Evolutionary conservation across 2,888 invertebrate genomes (phyloP).

Genomic region (Orthosia cruda): DNA sequence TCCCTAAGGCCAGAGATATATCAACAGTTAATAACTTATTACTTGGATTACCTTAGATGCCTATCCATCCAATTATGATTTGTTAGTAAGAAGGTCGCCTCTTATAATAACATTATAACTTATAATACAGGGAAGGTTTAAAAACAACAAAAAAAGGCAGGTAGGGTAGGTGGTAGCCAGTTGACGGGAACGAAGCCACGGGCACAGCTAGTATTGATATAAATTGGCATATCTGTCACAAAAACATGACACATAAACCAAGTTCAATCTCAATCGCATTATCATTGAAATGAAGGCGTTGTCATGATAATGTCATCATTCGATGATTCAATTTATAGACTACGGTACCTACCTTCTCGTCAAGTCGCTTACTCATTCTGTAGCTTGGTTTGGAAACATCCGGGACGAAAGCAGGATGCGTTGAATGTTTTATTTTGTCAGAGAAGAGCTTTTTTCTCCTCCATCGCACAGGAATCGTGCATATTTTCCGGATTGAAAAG

Average conservation of each 20-base stretch:
- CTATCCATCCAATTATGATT: constrained; percentile 21
- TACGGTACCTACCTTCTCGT: constrained; percentile 49
- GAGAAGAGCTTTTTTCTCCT: too few relatives aligned
- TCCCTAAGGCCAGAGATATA: too few relatives aligned
- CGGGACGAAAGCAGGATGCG: neutral
- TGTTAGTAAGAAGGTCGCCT: neutral
- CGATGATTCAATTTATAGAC: constrained; percentile 24
- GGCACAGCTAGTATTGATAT: neutral
- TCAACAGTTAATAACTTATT: constrained; percentile 18
- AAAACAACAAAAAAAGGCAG: too few relatives aligned
- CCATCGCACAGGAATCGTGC: too few relatives aligned
- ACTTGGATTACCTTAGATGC: constrained; percentile 14
- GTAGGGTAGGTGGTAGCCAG: too few relatives aligned
- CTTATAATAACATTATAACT: neutral
- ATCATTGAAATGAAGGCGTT: constrained; percentile 14
- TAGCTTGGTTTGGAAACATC: constrained; percentile 56
- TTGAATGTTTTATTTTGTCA: neutral
- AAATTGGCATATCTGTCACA: neutral
- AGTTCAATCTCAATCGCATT: constrained; percentile 18
- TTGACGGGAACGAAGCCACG: too few relatives aligned
- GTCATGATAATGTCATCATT: constrained; percentile 34
- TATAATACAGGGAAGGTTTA: too few relatives aligned
- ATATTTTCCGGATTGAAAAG: too few relatives aligned
- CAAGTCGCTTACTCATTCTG: constrained; percentile 56
- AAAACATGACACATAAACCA: neutral